Evolutionary conservation across 2,797 vertebrate genomes (phyloP).

Genomic region (Alcedo quadribrachys): DNA sequence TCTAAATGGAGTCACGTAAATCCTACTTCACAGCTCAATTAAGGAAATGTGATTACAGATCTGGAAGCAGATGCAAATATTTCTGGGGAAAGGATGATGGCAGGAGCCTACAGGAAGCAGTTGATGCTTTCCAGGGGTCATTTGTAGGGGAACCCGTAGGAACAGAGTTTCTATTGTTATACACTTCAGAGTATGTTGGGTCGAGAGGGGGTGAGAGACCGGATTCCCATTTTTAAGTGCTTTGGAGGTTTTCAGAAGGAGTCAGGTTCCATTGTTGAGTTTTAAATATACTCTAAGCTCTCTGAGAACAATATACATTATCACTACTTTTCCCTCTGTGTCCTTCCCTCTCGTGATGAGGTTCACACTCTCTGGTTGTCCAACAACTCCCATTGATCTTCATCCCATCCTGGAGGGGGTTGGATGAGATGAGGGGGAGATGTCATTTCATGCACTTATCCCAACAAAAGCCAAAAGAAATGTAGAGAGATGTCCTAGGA

Average conservation of each 20-base stretch:
- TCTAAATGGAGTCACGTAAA: background rate
- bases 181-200: background rate
- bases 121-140: slow-evolving; percentile 1
- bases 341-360: background rate
- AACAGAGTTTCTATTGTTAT: slow-evolving; percentile 50
- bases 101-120: slow-evolving; percentile 42
- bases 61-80: slow-evolving; percentile 25
- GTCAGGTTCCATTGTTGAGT: slow-evolving; percentile 6
- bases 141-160: background rate
- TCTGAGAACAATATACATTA: background rate
- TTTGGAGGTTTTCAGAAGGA: slow-evolving; percentile 32
- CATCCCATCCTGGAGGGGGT: background rate
- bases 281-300: slow-evolving; percentile 1
- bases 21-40: background rate
- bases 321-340: background rate
- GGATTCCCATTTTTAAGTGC: slow-evolving; percentile 36
- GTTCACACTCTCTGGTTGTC: background rate
- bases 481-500: background rate
- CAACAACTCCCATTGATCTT: background rate
- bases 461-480: background rate
- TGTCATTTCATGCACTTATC: background rate
- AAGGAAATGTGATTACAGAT: background rate
- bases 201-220: background rate
- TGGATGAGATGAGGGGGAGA: background rate
- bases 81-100: background rate